phyloP scores from a whole-genome alignment of 53 echinoderm and acorn worm species.

The Stichopus horrens region DNA sequence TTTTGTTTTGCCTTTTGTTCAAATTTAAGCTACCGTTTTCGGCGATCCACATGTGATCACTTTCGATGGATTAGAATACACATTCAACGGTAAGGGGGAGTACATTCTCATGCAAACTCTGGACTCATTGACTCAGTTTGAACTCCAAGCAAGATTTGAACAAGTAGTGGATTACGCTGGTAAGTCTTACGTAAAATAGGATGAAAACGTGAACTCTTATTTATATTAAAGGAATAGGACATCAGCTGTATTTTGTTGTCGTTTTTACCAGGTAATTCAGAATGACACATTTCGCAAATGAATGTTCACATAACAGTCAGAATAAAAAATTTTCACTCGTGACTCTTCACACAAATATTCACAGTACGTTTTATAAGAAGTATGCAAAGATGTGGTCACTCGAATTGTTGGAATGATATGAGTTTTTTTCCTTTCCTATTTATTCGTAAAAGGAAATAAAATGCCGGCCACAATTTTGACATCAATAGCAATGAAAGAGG shows the following conservation, averaged over 20 bases:
- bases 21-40: slow-evolving; percentile 65
- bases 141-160: slow-evolving; percentile 82
- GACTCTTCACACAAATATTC: too few species aligned
- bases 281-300: too few species aligned
- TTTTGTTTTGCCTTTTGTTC: not conserved
- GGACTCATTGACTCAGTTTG: slow-evolving; percentile 70
- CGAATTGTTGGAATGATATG: too few species aligned
- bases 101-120: slow-evolving; percentile 67
- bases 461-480: slow-evolving; percentile 80
- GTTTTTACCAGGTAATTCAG: too few species aligned
- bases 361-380: too few species aligned
- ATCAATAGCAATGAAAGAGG: slow-evolving; percentile 87
- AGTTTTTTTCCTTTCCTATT: too few species aligned
- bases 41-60: slow-evolving; percentile 95
- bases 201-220: too few species aligned
- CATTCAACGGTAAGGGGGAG: slow-evolving; percentile 93
- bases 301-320: too few species aligned
- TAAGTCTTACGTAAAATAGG: slow-evolving; percentile 6
- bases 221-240: too few species aligned
- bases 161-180: slow-evolving; percentile 67
- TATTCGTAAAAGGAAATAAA: slow-evolving; percentile 46
- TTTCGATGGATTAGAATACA: slow-evolving; percentile 77
- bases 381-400: too few species aligned
- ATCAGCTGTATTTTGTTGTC: too few species aligned
- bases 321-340: too few species aligned